Base-by-base conservation (phyloP, 2,888 invertebrate species). In the Hydrotaea diabolus region DNA sequence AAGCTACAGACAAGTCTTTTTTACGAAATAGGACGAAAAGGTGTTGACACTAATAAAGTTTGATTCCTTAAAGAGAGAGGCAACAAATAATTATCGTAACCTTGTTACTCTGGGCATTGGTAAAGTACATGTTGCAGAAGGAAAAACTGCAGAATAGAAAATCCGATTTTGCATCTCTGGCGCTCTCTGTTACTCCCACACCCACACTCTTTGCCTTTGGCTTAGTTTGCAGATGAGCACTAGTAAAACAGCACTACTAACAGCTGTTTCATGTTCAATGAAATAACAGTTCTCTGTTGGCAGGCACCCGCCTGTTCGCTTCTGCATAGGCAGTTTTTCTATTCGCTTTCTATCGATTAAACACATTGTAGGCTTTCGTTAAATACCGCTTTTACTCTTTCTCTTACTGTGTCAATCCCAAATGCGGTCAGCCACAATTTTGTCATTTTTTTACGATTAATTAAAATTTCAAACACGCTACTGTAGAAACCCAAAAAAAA, bases 401-500 rank as follows among this genome's bases (percentile, higher is more conserved):
- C 23, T 31, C 3, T 31, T 2, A 31, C 39, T 66, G 17, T 69
- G 46, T 15, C 23, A 39, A 46, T 11, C 8, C 66, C 17, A 69
- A 69, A 43, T 46, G 43, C 46, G 39, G 43, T 23, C 66, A 66
- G 46, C 2, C 31, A 31, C 3, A 31, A 46, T 46, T 46, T 46
- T 46, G 43, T 69, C 21, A n/a, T 69, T 31, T 31, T n/a, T 31
- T 31, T 15, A 46, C 23, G 39, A 46, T 69, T 46, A 46, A 69
- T 69, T 69, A 21, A 69, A 69, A 69, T 43, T 69, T 46, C 43
- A 69, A 69, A 69, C 69, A 69, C 69, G 46, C 43, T 23, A 43
- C 43, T 21, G 7, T 46, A 17, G 64, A 31, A 43, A 39, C 39
- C 17, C 57, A 36, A 46, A 43, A 3, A 21, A 46, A n/a, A 71